Evolutionary conservation across 2,888 invertebrate genomes (phyloP).

Genomic region (Pachycephus smyrnensis): DNA sequence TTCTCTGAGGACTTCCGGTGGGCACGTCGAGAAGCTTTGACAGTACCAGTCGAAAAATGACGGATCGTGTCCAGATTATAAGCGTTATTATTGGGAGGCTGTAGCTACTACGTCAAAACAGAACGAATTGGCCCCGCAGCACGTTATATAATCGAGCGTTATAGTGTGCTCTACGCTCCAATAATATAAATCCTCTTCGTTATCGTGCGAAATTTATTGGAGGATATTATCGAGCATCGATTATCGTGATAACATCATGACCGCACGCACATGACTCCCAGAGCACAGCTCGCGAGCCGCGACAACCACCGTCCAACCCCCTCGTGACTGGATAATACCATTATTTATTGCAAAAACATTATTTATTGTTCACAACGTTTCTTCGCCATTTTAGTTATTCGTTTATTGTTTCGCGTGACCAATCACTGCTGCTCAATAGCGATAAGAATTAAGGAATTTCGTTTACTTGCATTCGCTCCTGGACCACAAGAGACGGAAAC

Average conservation of each 20-base stretch:
- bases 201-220: constrained; percentile 62
- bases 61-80: neutral
- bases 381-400: constrained; percentile 33
- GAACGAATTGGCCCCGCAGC: constrained; percentile 56
- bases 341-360: constrained; percentile 55
- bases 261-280: constrained; percentile 48
- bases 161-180: constrained; percentile 44
- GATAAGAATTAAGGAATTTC: neutral
- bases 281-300: constrained; percentile 20
- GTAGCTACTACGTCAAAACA: constrained; percentile 30
- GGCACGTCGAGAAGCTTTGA: neutral
- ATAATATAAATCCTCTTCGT: constrained; percentile 63
- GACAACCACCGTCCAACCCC: constrained; percentile 19
- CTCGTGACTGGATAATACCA: constrained; percentile 42
- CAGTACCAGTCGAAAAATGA: neutral
- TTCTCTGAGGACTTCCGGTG: neutral
- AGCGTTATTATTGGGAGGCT: constrained; percentile 1
- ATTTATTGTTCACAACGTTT: constrained; percentile 44
- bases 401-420: constrained; percentile 38
- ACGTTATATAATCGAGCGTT: constrained; percentile 49
- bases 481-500: neutral
- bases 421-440: too few species aligned
- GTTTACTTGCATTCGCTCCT: neutral
- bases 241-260: constrained; percentile 62
- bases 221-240: constrained; percentile 64